Evolutionary conservation across 2,888 invertebrate genomes (phyloP).

Genomic region (Xanthostigma xanthostigma): DNA sequence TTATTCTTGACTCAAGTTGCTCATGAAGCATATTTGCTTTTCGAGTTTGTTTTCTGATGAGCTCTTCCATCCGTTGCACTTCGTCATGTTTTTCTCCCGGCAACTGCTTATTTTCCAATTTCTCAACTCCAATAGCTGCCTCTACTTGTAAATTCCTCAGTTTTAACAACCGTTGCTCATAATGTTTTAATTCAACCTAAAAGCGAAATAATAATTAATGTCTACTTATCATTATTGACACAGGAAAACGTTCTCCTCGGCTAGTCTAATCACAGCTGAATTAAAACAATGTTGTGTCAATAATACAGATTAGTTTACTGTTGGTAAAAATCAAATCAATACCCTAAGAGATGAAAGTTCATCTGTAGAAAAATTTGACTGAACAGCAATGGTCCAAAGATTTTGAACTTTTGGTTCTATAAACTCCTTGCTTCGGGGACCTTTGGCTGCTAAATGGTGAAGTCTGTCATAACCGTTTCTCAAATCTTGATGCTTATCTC

Average conservation of each 20-base stretch:
- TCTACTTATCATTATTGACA: no score
- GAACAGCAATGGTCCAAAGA: conserved; percentile 69
- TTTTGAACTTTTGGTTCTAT: conserved; percentile 82
- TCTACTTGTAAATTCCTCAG: conserved; percentile 70
- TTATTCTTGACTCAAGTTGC: conserved; percentile 61
- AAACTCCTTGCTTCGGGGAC: conserved; percentile 72
- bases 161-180: conserved; percentile 73
- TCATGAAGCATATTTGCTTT: conserved; percentile 77
- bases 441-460: conserved; percentile 57
- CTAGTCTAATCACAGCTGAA: no score
- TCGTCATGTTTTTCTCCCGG: conserved; percentile 47
- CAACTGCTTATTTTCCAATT: conserved; percentile 41
- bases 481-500: conserved; percentile 59
- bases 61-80: conserved; percentile 51
- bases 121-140: conserved; percentile 55
- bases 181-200: conserved; percentile 70
- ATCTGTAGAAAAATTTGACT: conserved; percentile 63
- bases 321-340: conserved; percentile 12
- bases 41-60: conserved; percentile 67
- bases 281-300: background rate
- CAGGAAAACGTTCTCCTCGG: no score
- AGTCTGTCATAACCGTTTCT: conserved; percentile 67
- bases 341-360: conserved; percentile 75
- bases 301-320: background rate
- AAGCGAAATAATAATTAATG: conserved; percentile 11